These are phyloP conservation scores for Myathropa florea DNA, from an alignment of 2,888 invertebrate genomes.

Conservation along the genomic window DNA sequence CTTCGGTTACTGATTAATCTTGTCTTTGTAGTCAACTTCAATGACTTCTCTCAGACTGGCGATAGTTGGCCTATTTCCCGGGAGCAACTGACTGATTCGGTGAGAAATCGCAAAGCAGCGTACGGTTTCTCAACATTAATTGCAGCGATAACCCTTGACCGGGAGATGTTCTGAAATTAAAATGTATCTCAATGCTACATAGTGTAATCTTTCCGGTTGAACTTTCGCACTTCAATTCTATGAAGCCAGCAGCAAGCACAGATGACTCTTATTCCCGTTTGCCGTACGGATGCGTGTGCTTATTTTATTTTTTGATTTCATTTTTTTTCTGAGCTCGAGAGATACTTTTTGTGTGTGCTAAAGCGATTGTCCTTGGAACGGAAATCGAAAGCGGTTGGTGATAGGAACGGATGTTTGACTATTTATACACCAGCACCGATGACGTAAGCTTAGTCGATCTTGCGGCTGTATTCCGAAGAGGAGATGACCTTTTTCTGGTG, in stretches of 20 bases:
- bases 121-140: constrained; percentile 35
- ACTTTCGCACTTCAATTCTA: constrained; percentile 31
- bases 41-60: neutral
- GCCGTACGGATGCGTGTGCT: constrained; percentile 18
- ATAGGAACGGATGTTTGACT: constrained; percentile 45
- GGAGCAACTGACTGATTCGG: neutral
- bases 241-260: neutral
- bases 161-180: constrained; percentile 9
- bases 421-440: constrained; percentile 6
- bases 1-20: neutral
- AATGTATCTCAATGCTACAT: constrained; percentile 15
- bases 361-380: constrained; percentile 47
- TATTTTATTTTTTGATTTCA: neutral
- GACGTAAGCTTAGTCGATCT: constrained; percentile 30
- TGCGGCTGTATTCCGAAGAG: no score
- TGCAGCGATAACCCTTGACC: constrained; percentile 36
- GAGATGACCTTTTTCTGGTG: neutral
- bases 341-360: neutral
- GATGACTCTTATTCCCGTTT: constrained; percentile 10
- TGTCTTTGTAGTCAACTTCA: neutral
- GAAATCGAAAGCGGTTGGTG: constrained; percentile 32
- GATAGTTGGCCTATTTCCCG: constrained; percentile 1
- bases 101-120: constrained; percentile 41
- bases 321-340: neutral
- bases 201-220: constrained; percentile 50